Conservation (phyloP, 2,888 invertebrate genomes). For the Camptogramma bilineatum region DNA sequence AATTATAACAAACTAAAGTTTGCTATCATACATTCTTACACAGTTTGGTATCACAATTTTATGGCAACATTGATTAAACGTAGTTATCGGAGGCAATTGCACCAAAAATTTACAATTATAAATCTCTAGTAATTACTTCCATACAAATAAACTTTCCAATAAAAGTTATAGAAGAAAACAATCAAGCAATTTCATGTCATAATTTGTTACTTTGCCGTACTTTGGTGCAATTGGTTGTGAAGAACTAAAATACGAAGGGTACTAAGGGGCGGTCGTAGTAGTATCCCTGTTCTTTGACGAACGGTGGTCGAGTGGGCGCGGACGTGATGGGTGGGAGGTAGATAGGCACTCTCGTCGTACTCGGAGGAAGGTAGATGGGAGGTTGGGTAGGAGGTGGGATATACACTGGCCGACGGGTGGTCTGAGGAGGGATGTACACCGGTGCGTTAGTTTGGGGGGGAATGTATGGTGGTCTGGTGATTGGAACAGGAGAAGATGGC, state of each 20-base stretch:
- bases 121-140: background rate
- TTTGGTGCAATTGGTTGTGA: slow-evolving; percentile 46
- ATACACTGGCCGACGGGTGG: slow-evolving; percentile 40
- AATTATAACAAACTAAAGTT: slow-evolving; percentile 48
- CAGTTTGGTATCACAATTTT: slow-evolving; percentile 81
- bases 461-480: slow-evolving; percentile 40
- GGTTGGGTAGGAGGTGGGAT: slow-evolving; percentile 49
- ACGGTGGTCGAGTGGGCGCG: slow-evolving; percentile 66
- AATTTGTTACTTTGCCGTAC: slow-evolving; percentile 10
- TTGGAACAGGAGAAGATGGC: slow-evolving; percentile 43
- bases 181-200: background rate
- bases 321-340: slow-evolving; percentile 56
- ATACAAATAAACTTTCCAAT: slow-evolving; percentile 7
- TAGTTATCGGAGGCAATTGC: slow-evolving; percentile 37
- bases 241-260: slow-evolving; percentile 73
- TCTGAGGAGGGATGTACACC: slow-evolving; percentile 36
- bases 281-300: slow-evolving; percentile 71
- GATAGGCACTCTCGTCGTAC: slow-evolving; percentile 33
- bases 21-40: slow-evolving; percentile 45
- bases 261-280: slow-evolving; percentile 77
- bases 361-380: slow-evolving; percentile 30
- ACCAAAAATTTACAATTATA: slow-evolving; percentile 25
- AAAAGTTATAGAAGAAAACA: background rate
- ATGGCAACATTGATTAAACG: slow-evolving; percentile 63
- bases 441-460: slow-evolving; percentile 31